A percentile compares a stretch with the other conserved stretches of the same genome.
Evolutionary conservation across 2,888 invertebrate genomes (phyloP).

Genomic region (Campaea margaritaria): DNA sequence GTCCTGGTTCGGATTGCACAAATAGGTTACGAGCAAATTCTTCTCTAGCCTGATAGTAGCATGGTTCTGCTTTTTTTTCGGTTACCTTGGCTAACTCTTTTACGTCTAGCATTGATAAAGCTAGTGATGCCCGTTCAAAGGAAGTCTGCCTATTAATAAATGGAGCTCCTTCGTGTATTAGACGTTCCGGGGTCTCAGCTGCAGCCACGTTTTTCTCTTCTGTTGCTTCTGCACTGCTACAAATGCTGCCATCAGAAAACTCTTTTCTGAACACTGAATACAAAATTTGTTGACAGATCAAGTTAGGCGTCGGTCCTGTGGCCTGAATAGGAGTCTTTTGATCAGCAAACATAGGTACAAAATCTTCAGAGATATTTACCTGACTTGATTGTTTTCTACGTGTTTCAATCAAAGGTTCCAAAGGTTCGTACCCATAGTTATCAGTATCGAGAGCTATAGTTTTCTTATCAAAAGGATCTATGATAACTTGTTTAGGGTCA

Average conservation of each 20-base stretch:
- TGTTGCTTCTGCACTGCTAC: too few species aligned
- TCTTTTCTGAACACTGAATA: too few species aligned
- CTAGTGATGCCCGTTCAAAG: too few species aligned
- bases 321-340: constrained; percentile 6
- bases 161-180: too few species aligned
- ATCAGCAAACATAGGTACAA: background rate
- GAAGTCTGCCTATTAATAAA: too few species aligned
- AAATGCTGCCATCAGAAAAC: too few species aligned
- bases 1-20: background rate
- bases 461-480: constrained; percentile 41
- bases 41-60: background rate
- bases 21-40: background rate
- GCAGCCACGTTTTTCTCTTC: too few species aligned
- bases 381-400: background rate
- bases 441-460: constrained; percentile 2
- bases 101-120: too few species aligned
- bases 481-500: constrained; percentile 28
- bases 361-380: background rate
- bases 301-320: background rate
- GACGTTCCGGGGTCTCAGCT: too few species aligned
- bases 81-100: too few species aligned
- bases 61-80: too few species aligned
- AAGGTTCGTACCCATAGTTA: background rate
- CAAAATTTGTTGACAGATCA: background rate
- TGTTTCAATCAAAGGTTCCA: background rate